Base-by-base conservation (phyloP, 2,113 vertebrate species). In the Motacilla alba region DNA sequence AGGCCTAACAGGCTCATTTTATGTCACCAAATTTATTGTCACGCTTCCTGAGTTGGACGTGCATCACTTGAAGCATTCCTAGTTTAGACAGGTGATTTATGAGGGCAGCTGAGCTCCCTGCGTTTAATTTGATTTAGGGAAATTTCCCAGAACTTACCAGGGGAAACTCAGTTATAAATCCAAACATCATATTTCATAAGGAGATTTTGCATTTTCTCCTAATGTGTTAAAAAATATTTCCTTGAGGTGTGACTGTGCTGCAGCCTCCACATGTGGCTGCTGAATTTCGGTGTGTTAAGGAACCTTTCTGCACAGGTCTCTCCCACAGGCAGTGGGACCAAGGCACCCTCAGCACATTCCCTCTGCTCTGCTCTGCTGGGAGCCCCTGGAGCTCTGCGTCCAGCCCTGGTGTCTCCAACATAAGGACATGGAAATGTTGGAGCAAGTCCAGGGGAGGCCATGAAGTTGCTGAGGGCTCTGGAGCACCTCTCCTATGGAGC, bases 91-190 rank as follows among this genome's bases (percentile, higher is more conserved):
- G 55, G 47, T 90, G 93, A 93, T 94, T 87, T 93, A 95, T 90
- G 64, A 92, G 60, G 39, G 64, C 81, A 30, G 53, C 37, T 82
- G 52, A 70, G 69, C 60, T 89, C 68, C 27, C 69, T 4, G 30
- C 41, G 0, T 77, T 94, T 92, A 95, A 92, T 90, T 89, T 89
- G 72, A 92, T 92, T 90, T 69, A 83, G 55, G 68, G 52, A 91
- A 91, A 84, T 89, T 95, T 94, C 89, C 76, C 87, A 95, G 89
- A 92, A 88, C 50, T 76, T 95, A 86, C 63, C 37, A 33, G 33
- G 11, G 30, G 43, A 72, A 96, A 78, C 47, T 72, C 67, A 49
- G 76, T 93, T 90, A 92, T 80, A 83, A 86, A 92, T 85, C 59
- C 68, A 88, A 69, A 77, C 50, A 95, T 33, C 43, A 24, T 80